Evolutionary conservation across 2,113 vertebrate genomes (phyloP).

Genomic region (Lophotis ruficrista): DNA sequence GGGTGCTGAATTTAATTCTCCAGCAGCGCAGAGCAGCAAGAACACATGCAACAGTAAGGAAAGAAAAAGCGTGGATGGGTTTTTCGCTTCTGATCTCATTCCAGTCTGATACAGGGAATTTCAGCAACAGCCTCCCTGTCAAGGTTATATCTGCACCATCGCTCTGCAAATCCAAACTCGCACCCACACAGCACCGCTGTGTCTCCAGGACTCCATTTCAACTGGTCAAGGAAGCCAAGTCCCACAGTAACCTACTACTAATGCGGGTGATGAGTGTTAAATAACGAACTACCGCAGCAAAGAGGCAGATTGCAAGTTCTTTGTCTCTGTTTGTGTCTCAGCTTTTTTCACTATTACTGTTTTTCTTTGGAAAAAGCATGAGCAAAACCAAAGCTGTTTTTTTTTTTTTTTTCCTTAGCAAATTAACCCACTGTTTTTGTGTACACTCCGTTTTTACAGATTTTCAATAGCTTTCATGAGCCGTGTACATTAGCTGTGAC

Average conservation of each 20-base stretch:
- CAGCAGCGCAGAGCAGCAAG: neutral
- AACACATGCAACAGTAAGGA: neutral
- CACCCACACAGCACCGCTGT: conserved; percentile 21
- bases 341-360: neutral
- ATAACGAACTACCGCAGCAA: conserved; percentile 35
- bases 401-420: neutral
- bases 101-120: conserved; percentile 19
- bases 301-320: conserved; percentile 7
- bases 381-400: neutral
- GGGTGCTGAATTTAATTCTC: neutral
- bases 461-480: conserved; percentile 32
- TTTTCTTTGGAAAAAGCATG: neutral
- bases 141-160: conserved; percentile 34
- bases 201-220: conserved; percentile 23
- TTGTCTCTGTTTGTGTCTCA: neutral
- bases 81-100: neutral
- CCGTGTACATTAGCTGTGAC: conserved; percentile 35
- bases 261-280: conserved; percentile 26
- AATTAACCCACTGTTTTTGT: conserved; percentile 41
- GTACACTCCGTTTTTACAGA: conserved; percentile 6
- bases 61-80: neutral
- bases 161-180: conserved; percentile 44
- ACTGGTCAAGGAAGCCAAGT: neutral
- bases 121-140: conserved; percentile 27
- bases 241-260: conserved; percentile 13